phyloP scores from a whole-genome alignment of 2,113 vertebrate species.

The Mystacornis crossleyi region DNA sequence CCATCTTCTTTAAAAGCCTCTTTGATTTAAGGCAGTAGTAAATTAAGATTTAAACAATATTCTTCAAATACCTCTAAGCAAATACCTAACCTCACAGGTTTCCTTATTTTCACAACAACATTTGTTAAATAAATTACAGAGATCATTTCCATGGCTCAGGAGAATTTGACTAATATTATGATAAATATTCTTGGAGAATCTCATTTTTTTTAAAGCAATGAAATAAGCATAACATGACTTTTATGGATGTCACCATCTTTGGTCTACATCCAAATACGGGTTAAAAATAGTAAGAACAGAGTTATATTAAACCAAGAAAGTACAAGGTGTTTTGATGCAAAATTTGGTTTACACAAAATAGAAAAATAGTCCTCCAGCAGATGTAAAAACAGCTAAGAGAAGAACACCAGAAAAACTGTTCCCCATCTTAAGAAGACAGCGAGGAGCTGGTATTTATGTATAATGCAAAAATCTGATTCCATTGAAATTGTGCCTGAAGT shows the following conservation, averaged over 20 bases:
- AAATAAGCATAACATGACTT: background rate
- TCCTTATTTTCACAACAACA: background rate
- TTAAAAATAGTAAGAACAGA: constrained; percentile 44
- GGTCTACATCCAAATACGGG: constrained; percentile 7
- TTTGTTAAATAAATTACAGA: background rate
- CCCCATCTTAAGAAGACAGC: background rate
- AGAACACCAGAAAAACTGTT: background rate
- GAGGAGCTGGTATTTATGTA: background rate
- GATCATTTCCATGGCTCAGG: background rate
- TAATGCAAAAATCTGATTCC: background rate
- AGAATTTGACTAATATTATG: background rate
- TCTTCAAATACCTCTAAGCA: background rate
- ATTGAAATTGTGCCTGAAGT: background rate
- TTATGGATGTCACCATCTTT: background rate
- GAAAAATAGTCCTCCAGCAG: background rate
- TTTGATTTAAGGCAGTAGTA: background rate
- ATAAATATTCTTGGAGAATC: background rate
- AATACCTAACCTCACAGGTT: background rate
- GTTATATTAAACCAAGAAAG: constrained; percentile 4
- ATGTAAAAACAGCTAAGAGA: background rate
- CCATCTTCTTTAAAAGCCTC: background rate
- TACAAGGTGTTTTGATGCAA: constrained; percentile 44
- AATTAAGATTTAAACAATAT: background rate
- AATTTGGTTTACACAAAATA: background rate
- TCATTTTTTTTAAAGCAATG: background rate